Conservation (phyloP, 1,140 invertebrate species). For the Aphelinus certus region DNA sequence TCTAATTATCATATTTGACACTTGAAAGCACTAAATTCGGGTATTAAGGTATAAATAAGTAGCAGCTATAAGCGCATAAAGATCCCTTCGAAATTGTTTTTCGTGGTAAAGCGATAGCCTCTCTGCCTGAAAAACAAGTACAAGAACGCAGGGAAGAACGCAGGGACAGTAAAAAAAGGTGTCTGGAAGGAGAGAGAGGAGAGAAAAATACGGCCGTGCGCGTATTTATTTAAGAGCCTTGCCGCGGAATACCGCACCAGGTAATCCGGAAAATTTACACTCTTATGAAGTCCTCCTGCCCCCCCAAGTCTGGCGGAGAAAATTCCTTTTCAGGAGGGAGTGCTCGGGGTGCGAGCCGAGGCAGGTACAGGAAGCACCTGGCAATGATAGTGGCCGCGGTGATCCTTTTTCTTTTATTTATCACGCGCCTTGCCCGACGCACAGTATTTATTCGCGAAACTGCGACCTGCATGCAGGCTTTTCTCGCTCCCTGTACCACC, state of each 20-base stretch:
- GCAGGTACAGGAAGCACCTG: slow-evolving; percentile 1
- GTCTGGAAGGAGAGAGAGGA: slow-evolving; percentile 36
- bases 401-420: slow-evolving; percentile 32
- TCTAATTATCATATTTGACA: too few relatives aligned
- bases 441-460: slow-evolving; percentile 29
- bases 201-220: slow-evolving; percentile 28
- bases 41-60: too few relatives aligned
- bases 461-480: neutral
- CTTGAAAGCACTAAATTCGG: too few relatives aligned
- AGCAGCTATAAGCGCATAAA: neutral
- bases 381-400: slow-evolving; percentile 17
- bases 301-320: too few relatives aligned
- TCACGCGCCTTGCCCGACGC: slow-evolving; percentile 19
- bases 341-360: slow-evolving; percentile 30
- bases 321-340: slow-evolving; percentile 38
- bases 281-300: slow-evolving; percentile 45
- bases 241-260: slow-evolving; percentile 32
- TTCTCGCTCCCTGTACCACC: too few relatives aligned
- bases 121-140: neutral
- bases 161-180: neutral
- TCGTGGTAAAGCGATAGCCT: slow-evolving; percentile 14
- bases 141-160: neutral
- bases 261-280: slow-evolving; percentile 52
- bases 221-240: slow-evolving; percentile 52
- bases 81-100: slow-evolving; percentile 31